These are phyloP conservation scores for Lamproptera curius DNA, from an alignment of 2,888 invertebrate species.

Conservation along the genomic window DNA sequence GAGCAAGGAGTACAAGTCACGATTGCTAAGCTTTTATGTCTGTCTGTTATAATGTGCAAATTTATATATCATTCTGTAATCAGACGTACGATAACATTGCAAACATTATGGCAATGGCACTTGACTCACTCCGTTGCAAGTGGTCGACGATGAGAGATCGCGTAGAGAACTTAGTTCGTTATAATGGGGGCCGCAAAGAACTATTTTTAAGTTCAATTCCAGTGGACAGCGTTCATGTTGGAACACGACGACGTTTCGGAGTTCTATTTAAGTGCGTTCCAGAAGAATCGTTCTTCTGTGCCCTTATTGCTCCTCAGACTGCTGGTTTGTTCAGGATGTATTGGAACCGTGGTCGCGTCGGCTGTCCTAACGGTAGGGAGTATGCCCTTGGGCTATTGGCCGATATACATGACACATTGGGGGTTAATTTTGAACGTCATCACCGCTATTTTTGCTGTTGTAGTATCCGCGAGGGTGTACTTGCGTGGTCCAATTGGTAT, in stretches of 20 bases:
- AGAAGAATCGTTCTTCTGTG: constrained; percentile 43
- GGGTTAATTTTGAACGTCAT: constrained; percentile 50
- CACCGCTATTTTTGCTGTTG: constrained; percentile 44
- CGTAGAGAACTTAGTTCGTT: background rate
- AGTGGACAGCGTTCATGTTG: constrained; percentile 38
- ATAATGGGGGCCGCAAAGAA: constrained; percentile 47
- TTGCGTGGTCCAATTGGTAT: constrained; percentile 49
- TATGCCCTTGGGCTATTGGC: constrained; percentile 39
- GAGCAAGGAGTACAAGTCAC: background rate
- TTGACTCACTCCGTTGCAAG: constrained; percentile 4
- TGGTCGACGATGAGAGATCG: background rate
- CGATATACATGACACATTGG: constrained; percentile 65
- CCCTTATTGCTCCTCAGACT: constrained; percentile 46
- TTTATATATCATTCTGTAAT: constrained; percentile 18
- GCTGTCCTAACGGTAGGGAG: constrained; percentile 32
- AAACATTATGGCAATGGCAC: constrained; percentile 2
- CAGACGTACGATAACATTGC: constrained; percentile 12
- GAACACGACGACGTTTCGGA: constrained; percentile 47
- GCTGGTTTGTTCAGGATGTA: constrained; percentile 46
- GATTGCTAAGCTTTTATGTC: background rate
- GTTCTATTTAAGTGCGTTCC: constrained; percentile 52
- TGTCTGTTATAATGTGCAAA: constrained; percentile 2
- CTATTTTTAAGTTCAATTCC: constrained; percentile 51
- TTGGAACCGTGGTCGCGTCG: constrained; percentile 46
- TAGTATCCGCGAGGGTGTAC: constrained; percentile 42